A percentile compares a stretch with the other conserved stretches of the same genome.
Evolutionary conservation across 2,797 vertebrate genomes (phyloP).

Genomic region (Gobionotothen gibberifrons): DNA sequence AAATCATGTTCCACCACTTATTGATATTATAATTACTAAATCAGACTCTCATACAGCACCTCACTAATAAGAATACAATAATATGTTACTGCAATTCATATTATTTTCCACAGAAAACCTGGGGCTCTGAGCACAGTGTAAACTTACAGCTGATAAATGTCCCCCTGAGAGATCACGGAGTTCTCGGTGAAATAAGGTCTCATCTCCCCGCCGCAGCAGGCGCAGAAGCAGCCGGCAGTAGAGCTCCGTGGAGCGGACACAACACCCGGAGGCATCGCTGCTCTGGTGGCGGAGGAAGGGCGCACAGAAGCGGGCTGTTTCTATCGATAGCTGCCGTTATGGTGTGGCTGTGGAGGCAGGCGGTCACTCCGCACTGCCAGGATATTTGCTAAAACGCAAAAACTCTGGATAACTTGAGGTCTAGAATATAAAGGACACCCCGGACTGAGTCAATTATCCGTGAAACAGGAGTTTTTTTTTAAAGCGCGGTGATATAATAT

Average conservation of each 20-base stretch:
- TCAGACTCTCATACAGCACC: neutral
- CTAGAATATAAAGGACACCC: neutral
- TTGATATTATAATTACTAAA: neutral
- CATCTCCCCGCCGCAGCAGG: constrained; percentile 78
- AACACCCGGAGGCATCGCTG: constrained; percentile 85
- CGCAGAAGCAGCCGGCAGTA: constrained; percentile 72
- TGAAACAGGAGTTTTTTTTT: neutral
- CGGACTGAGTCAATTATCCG: neutral
- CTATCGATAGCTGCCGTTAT: neutral
- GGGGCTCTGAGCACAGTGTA: neutral
- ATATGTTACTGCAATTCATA: neutral
- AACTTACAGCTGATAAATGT: constrained; percentile 92
- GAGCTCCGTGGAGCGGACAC: constrained; percentile 76
- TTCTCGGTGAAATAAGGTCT: constrained; percentile 89
- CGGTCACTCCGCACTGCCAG: neutral
- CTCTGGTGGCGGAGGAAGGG: constrained; percentile 12
- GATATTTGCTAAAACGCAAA: constrained; percentile 4
- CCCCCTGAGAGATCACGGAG: constrained; percentile 88
- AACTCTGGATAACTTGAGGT: neutral
- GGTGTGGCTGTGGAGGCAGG: neutral
- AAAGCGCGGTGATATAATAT: neutral
- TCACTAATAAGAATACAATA: neutral
- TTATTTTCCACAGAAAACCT: neutral
- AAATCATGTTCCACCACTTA: neutral
- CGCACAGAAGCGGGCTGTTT: constrained; percentile 6